Evolutionary conservation across 2,888 invertebrate genomes (phyloP).

Genomic region (Scaptomyza cyrtandrae): DNA sequence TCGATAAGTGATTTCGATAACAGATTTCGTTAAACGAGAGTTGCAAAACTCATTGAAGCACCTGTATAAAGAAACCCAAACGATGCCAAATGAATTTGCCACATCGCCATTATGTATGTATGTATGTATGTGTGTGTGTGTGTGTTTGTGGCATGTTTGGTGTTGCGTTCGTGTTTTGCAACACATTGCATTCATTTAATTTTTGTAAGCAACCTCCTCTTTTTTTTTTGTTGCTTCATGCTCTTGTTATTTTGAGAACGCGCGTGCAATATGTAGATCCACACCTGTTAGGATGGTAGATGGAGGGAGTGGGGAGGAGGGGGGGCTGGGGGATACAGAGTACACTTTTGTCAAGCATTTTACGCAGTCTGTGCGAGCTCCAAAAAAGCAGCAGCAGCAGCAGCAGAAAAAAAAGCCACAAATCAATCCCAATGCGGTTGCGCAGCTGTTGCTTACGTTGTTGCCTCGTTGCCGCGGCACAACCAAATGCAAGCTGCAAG

Average conservation of each 20-base stretch:
- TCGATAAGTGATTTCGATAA: too few relatives aligned
- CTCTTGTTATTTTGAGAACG: slow-evolving; percentile 13
- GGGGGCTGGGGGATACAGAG: not conserved
- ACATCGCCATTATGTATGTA: not conserved
- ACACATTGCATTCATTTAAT: slow-evolving; percentile 52
- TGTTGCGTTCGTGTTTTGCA: slow-evolving; percentile 47
- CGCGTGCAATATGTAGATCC: slow-evolving; percentile 48
- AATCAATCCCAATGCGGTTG: slow-evolving; percentile 84
- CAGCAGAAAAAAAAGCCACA: slow-evolving; percentile 71
- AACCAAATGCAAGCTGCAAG: slow-evolving; percentile 44
- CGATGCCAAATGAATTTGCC: not conserved
- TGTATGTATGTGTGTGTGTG: slow-evolving; percentile 6
- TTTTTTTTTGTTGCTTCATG: not conserved
- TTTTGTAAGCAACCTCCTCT: slow-evolving; percentile 12
- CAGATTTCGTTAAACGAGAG: not conserved
- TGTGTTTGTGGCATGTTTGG: slow-evolving; percentile 14
- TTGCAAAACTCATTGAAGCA: not conserved
- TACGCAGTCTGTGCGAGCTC: slow-evolving; percentile 25
- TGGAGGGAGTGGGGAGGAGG: not conserved
- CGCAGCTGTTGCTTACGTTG: slow-evolving; percentile 74
- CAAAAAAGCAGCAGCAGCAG: not conserved
- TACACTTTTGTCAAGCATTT: slow-evolving; percentile 29
- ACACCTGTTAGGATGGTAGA: slow-evolving; percentile 34
- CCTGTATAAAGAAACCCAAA: not conserved
- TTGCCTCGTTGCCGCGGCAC: slow-evolving; percentile 12